Percentiles rank a stretch among this genome's conserved stretches.
Evolutionary conservation across 1,140 invertebrate species (phyloP).

Genomic region (Branchinecta lindahli): DNA sequence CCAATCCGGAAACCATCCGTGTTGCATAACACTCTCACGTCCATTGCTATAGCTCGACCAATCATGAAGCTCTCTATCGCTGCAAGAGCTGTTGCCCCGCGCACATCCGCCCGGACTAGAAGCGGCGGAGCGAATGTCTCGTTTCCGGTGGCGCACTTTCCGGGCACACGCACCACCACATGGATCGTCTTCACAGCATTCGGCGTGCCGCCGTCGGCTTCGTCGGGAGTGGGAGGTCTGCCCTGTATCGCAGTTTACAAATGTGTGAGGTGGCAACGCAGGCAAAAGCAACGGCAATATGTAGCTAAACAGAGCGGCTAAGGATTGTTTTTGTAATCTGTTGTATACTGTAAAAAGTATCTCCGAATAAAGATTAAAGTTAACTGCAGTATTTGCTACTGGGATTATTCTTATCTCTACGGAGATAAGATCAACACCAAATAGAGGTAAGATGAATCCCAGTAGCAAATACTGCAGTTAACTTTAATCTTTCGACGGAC

Average conservation of each 20-base stretch:
- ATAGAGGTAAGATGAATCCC: too few relatives aligned
- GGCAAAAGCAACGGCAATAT: too few relatives aligned
- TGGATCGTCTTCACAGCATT: not conserved
- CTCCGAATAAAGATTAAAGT: too few relatives aligned
- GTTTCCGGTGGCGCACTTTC: not conserved
- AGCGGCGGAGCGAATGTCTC: not conserved
- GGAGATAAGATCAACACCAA: too few relatives aligned
- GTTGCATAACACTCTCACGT: not conserved
- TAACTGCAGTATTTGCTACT: too few relatives aligned
- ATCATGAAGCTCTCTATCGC: conserved; percentile 1
- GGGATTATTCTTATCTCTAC: too few relatives aligned
- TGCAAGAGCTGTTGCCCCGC: not conserved
- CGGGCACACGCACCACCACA: not conserved
- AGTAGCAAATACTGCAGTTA: too few relatives aligned
- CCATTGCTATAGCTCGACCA: not conserved
- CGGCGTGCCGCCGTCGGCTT: not conserved
- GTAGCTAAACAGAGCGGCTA: too few relatives aligned
- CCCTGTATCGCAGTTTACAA: not conserved
- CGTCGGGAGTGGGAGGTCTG: not conserved
- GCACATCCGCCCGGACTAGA: not conserved
- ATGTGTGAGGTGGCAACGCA: not conserved
- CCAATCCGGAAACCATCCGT: not conserved
- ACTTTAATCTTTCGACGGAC: too few relatives aligned
- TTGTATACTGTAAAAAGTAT: too few relatives aligned
- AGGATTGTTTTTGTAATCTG: too few relatives aligned